Evolutionary conservation across 1,140 invertebrate genomes (phyloP), one percentile per base, ranked within the genome.

Genomic region (Orussus abietinus): DNA sequence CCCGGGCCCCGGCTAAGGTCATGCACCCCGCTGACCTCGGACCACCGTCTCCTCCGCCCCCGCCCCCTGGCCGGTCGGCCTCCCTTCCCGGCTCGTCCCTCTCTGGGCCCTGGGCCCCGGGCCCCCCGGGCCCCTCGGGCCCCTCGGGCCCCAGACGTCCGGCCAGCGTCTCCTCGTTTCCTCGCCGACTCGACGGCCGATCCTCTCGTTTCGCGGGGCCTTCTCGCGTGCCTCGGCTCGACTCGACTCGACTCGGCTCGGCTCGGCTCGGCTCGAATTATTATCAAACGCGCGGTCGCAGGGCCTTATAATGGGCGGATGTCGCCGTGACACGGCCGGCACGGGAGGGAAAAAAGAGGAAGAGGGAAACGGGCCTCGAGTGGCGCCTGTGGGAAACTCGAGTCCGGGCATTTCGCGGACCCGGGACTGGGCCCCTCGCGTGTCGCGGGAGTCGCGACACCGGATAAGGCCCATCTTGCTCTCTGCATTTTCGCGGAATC

Each of bases 21-120:
- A 71, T 71, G 60, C 62, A 71, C 67, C 68, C 61, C 66, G 63
- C 65, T 71, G 68, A 71, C 68, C 68, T 71, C 68, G 68, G 66
- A 68, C 62, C 66, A 68, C 64, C 63, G 61, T 64, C 60, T 59
- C 55, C 55, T 49, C 38, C 33, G 31, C 20, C 45, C 22, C 43
- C 38, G 14, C 20, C 28, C 34, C 31, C 31, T 22, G 34, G 14
- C 20, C 26, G n/a, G 36, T 43, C 20, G 26, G 11, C 11, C 29
- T 38, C 36, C 38, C 11, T 42, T 48, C 43, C 42, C 35, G 15
- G 42, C 51, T 44, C 56, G 29, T 33, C 21, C 45, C 34, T 34
- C 36, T 29, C 42, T 42, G 19, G 30, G 21, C 30, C 26, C 30
- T 35, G 33, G 25, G 33, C 49, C 31, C 19, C 48, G 36, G 21